Evolutionary conservation across 2,113 vertebrate species (phyloP).

Genomic region (Erythrocercus mccallii): DNA sequence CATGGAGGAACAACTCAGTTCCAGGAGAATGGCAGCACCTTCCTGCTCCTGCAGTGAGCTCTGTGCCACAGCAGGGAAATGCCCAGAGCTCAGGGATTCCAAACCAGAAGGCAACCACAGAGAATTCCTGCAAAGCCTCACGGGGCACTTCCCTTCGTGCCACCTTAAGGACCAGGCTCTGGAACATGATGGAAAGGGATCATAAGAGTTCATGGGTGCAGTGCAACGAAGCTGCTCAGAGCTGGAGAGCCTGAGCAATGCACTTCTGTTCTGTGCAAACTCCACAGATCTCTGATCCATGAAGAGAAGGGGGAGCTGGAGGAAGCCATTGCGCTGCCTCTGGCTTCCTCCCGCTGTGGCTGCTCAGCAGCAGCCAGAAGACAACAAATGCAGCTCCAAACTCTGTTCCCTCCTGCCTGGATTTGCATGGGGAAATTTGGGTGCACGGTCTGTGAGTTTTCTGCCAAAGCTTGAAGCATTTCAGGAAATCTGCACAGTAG

Average conservation of each 20-base stretch:
- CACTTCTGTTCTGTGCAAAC: constrained; percentile 5
- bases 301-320: neutral
- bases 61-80: neutral
- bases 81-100: neutral
- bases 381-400: constrained; percentile 2
- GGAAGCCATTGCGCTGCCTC: neutral
- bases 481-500: neutral
- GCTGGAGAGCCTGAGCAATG: neutral
- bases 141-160: neutral
- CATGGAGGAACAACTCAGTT: neutral
- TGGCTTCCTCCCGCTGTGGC: neutral
- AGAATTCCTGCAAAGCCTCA: neutral
- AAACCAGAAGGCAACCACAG: neutral
- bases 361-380: constrained; percentile 1
- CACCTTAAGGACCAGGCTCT: constrained; percentile 7
- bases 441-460: neutral
- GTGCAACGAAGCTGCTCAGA: neutral
- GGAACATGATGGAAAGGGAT: neutral
- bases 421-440: constrained; percentile 2
- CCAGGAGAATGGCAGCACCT: neutral
- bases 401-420: neutral
- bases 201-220: constrained; percentile 43
- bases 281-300: constrained; percentile 45
- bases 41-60: neutral
- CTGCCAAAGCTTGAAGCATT: neutral